Evolutionary conservation across 1,140 invertebrate genomes (phyloP), one percentile per base, ranked within the genome.

Genomic region (Atta cephalotes): DNA sequence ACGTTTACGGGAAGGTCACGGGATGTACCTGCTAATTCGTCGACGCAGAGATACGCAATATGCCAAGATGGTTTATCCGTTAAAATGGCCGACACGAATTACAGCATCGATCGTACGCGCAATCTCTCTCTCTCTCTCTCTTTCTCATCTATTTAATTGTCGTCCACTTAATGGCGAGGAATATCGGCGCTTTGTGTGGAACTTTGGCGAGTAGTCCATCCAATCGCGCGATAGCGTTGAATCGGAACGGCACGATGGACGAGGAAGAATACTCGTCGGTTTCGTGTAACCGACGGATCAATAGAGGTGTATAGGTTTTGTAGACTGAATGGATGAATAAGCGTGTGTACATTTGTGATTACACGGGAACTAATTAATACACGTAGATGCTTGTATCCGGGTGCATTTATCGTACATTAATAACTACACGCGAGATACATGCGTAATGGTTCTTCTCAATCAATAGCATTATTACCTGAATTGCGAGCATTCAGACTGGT

Each of bases 361-460:
- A 84, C 80, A 58, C 80, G 70, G 56, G 56, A 84, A 84, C 72
- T 84, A 84, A 84, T 84, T 84, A 84, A 84, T 84, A 84, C 70
- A 84, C 56, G 70, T 84, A 84, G 70, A 76, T 39, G 56, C 60
- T 84, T 62, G 80, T 49, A 74, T 31, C 53, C 56, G 80, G 53
- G 56, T 49, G 70, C 58, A 84, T 84, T 84, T 84, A 84, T 63
- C 70, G 80, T 74, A 58, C 80, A 76, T 84, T 84, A 84, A 84
- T 84, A 84, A 84, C 70, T 84, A 84, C 80, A 84, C 80, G 70
- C 80, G 58, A 84, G 62, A 84, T 84, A 84, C 58, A 84, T 60
- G 58, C 80, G 80, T 84, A 84, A 84, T 84, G 80, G 80, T 84
- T 84, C 58, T 84, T 84, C 80, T 84, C 80, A 84, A 84, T 84